These are phyloP conservation scores for Tamandua tetradactyla DNA, from an alignment of 2,797 vertebrate genomes.

Conservation along the genomic window DNA sequence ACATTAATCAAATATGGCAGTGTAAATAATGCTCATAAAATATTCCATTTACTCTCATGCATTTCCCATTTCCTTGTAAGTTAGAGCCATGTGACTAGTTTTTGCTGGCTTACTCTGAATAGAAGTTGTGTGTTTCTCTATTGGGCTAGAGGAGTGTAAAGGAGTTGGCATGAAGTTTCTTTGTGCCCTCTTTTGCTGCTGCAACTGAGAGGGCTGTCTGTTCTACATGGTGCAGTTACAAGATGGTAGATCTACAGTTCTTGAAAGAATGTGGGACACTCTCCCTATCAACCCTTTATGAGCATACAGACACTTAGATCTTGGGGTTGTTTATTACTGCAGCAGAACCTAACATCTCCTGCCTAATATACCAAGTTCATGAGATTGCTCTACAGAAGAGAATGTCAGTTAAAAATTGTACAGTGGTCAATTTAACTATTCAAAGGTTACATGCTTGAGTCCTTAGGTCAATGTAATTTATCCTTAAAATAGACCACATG, in stretches of 20 bases:
- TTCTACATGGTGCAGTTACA: too few species aligned
- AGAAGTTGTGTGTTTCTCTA: constrained; percentile 1
- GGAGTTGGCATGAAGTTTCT: too few species aligned
- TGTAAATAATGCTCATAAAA: background rate
- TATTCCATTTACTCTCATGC: background rate
- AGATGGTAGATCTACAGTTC: background rate
- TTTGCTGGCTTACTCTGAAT: background rate
- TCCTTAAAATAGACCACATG: background rate
- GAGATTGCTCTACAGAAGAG: background rate
- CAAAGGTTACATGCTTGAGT: background rate
- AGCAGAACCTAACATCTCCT: background rate
- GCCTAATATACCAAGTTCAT: background rate
- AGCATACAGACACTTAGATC: background rate
- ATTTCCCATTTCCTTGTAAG: background rate
- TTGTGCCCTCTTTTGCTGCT: background rate
- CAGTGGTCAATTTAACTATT: background rate
- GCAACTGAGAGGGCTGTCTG: background rate
- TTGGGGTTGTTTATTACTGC: background rate
- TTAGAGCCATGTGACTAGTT: background rate
- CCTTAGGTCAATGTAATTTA: background rate
- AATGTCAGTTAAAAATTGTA: background rate
- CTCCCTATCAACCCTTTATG: background rate
- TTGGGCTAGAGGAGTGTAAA: background rate
- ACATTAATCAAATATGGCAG: background rate
- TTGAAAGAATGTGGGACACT: background rate